Evolutionary conservation across 1,140 invertebrate species (phyloP), one percentile per base, ranked within the genome.

Genomic region (Cotesia vestalis): DNA sequence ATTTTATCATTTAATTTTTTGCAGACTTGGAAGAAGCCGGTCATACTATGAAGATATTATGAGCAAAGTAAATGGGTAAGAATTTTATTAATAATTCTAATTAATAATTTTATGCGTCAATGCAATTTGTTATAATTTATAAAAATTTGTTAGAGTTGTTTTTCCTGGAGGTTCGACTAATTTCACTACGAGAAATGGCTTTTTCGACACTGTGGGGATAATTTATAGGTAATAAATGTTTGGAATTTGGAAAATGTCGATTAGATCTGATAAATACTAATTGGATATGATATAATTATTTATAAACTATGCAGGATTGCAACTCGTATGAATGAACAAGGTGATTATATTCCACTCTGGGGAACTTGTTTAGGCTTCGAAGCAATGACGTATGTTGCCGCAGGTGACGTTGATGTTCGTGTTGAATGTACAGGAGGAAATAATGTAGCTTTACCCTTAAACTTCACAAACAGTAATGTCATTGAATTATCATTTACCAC

Each of bases 361-460:
- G 96, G 94, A 2, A 96, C 93, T 5, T 98, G 96, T 82, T 87
- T 96, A 4, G 96, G 96, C 46, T 96, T 96, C 84, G 94, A 98
- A 81, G 81, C 96, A 14, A 81, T 98, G 36, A 89, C 92, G 12
- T 92, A 91, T 73, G 79, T 94, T 1, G 91, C 90, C 4, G 90
- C 92, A 0, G 89, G 91, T 40, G 84, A 87, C 12, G 77, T 75
- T 4, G 88, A 91, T 62, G 89, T 92, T 36, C 87, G 93, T 59
- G 84, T 82, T 8, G 35, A 77, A 17, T 95, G 94, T 79, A 83
- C 82, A 12, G 90, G 91, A 5, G 17, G 11, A 17, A 78, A 80
- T 0, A 89, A 90, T 66, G 84, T 89, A 34, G 83, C 91, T 20
- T 73, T 93, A n/a, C 90, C 92, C 0, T 82, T 97, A 1, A 83